A percentile compares a stretch with the other conserved stretches of the same genome.
phyloP scores from a whole-genome alignment of 2,113 vertebrate species.

The Fulica atra region DNA sequence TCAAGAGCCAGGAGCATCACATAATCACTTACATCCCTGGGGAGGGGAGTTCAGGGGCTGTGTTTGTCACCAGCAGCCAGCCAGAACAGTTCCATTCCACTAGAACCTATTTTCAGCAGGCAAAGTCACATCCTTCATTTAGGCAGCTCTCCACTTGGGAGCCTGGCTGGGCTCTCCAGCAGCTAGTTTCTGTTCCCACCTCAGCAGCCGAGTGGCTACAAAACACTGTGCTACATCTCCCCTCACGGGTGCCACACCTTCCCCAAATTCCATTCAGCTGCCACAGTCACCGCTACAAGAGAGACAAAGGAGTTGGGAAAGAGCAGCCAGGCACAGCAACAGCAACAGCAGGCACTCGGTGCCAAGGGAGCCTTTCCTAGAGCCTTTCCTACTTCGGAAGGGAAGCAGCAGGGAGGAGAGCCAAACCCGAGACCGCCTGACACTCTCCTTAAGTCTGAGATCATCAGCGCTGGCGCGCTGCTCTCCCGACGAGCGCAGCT shows the following conservation, averaged over 20 bases:
- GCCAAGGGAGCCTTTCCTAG: not conserved
- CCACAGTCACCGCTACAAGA: rapidly evolving
- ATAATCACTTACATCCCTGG: rapidly evolving
- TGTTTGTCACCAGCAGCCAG: rapidly evolving
- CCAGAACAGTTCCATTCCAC: rapidly evolving
- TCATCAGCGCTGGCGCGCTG: rapidly evolving
- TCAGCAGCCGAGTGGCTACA: not conserved
- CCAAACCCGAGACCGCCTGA: not conserved
- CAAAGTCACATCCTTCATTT: not conserved
- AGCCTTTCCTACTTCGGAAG: rapidly evolving
- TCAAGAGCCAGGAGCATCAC: not conserved
- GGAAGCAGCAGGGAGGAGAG: rapidly evolving
- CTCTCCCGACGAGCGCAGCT: rapidly evolving
- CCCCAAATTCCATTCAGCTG: no score
- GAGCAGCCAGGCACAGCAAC: rapidly evolving
- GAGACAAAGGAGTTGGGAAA: not conserved
- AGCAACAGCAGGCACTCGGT: rapidly evolving
- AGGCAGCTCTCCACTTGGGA: rapidly evolving
- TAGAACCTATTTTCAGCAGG: not conserved
- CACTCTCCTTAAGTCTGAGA: rapidly evolving
- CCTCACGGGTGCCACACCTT: rapidly evolving
- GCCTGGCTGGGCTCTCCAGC: rapidly evolving
- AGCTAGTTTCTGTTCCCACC: rapidly evolving
- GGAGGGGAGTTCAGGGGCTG: no score
- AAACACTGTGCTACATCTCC: rapidly evolving